Evolutionary conservation across 2,888 invertebrate genomes (phyloP), one percentile per base, ranked within the genome.

Genomic region (Monochamus alternatus): DNA sequence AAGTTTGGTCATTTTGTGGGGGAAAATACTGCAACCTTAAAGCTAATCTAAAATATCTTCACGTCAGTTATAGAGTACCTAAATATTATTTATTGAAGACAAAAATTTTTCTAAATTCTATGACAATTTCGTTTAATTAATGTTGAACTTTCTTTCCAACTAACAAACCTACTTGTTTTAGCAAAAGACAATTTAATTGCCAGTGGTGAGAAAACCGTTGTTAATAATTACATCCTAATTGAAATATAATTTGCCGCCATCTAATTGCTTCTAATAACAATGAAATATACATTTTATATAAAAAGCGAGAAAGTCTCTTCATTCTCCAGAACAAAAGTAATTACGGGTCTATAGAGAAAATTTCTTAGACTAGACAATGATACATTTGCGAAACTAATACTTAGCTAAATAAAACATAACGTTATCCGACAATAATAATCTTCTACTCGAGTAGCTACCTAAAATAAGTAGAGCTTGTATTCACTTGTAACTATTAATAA

Each of bases 361-460:
- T 55, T 30, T 59, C 22, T 22, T 68, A 43, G 32, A 38, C 14
- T 38, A 55, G 12, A 66, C 66, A 66, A 66, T 68, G 59, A 38
- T 66, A 52, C 43, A 44, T 32, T 69, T 60, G 69, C 62, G 60
- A 69, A 60, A 51, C 68, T 68, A 31, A 47, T 44, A 59, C 32
- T 62, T 64, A 55, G 22, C 9, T 64, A 32, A 14, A 14, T 14
- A 55, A 55, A 79, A 74, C 58, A 73, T 64, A 62, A 77, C 74
- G 71, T 76, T 74, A 75, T 77, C 52, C 75, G 51, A 74, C 76
- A 71, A 62, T 63, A 74, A 73, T 73, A 65, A 73, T 74, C 74
- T 60, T 67, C 74, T 14, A 31, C 30, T 51, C n/a, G 51, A 60
- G n/a, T 51, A 38, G 47, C 60, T 70, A 70, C 70, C 70, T 32